Evolutionary conservation across 2,113 vertebrate species (phyloP).

Genomic region (Oryzias melastigma): DNA sequence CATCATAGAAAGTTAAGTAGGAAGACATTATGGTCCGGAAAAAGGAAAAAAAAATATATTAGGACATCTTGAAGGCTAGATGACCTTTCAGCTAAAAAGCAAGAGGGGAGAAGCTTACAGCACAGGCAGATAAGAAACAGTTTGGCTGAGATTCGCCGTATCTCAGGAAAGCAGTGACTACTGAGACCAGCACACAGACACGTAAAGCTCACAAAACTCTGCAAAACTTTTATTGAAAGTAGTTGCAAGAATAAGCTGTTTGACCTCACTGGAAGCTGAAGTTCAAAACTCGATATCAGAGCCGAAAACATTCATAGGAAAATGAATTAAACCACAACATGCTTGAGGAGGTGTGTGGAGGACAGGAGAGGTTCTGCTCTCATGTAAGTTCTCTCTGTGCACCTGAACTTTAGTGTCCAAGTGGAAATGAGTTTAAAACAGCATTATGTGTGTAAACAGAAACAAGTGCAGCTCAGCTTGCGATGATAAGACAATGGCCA

Average conservation of each 20-base stretch:
- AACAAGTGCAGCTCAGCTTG: too few relatives aligned
- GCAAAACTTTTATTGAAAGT: not conserved
- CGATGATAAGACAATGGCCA: too few relatives aligned
- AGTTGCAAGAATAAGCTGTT: slow-evolving; percentile 11
- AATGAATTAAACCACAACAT: too few relatives aligned
- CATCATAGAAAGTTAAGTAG: slow-evolving; percentile 31
- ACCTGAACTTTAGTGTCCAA: too few relatives aligned
- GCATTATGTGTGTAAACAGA: too few relatives aligned
- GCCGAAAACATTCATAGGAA: too few relatives aligned
- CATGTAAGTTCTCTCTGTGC: too few relatives aligned
- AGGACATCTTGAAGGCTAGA: slow-evolving; percentile 19
- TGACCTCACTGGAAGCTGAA: not conserved
- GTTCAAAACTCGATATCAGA: not conserved
- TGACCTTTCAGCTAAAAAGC: slow-evolving; percentile 51
- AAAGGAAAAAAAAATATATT: slow-evolving; percentile 18
- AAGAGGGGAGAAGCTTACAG: slow-evolving; percentile 13
- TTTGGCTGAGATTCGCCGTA: slow-evolving; percentile 38
- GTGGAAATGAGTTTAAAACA: too few relatives aligned
- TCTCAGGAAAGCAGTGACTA: slow-evolving; percentile 23
- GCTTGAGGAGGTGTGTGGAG: too few relatives aligned
- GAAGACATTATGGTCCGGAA: slow-evolving; percentile 12
- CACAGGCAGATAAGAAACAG: slow-evolving; percentile 26
- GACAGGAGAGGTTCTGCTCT: too few relatives aligned
- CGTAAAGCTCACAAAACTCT: slow-evolving; percentile 8
- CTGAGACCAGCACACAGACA: slow-evolving; percentile 28